These are phyloP conservation scores for Sus scrofa DNA, from an alignment of 2,113 vertebrate species.

Conservation along the genomic window T2T-Sscrofa CM000813.6:155464001-155464500, in stretches of 20 bases:
- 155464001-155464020: conserved; percentile 10
- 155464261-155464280: background rate
- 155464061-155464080: conserved; percentile 37
- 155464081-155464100: background rate
- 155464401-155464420: background rate
- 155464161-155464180: background rate
- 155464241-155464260: background rate
- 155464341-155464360: background rate
- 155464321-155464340: conserved; percentile 33
- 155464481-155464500: background rate
- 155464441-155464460: background rate
- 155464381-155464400: background rate
- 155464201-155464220: background rate
- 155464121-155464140: background rate
- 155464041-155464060: background rate
- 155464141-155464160: background rate
- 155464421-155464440: background rate
- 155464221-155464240: background rate
- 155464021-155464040: background rate
- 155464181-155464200: background rate
- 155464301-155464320: background rate
- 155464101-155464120: conserved; percentile 21
- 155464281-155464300: conserved; percentile 1
- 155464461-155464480: conserved; percentile 56
- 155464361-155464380: background rate